phyloP scores from a whole-genome alignment of 2,113 vertebrate genomes.

The Gnathonemus echidnorhynchus region DNA sequence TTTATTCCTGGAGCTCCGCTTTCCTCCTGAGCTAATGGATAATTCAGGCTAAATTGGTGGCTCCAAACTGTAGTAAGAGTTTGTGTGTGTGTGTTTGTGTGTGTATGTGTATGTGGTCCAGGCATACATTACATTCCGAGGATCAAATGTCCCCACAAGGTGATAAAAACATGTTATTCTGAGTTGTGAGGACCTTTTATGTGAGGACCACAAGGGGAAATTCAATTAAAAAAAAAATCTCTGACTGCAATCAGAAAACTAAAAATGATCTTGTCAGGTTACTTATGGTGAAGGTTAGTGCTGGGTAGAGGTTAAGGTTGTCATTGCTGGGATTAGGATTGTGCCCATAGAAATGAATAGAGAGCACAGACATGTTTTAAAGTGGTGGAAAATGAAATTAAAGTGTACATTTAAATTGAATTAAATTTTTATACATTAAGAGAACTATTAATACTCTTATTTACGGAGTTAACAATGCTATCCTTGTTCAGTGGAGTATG shows the following conservation, averaged over 20 bases:
- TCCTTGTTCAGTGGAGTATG: not conserved
- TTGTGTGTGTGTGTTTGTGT: no score
- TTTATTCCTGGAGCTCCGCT: not conserved
- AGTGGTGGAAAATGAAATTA: not conserved
- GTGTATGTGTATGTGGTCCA: no score
- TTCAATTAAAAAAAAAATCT: no score
- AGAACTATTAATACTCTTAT: not conserved
- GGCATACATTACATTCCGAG: no score
- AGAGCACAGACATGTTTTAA: not conserved
- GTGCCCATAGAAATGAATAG: not conserved
- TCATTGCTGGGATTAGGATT: not conserved
- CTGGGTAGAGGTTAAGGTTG: not conserved
- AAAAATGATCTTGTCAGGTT: not conserved
- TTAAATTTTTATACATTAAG: not conserved
- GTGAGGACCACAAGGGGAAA: no score
- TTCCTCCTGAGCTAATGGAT: not conserved
- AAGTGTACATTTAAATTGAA: not conserved
- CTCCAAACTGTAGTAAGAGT: not conserved
- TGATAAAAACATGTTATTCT: no score
- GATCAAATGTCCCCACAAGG: not conserved
- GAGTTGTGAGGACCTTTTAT: no score
- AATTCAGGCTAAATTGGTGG: not conserved
- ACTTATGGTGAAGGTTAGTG: not conserved
- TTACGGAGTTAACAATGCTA: not conserved
- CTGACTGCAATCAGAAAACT: not conserved